These are phyloP conservation scores for Cecidostiba fungosa DNA, from an alignment of 2,888 invertebrate genomes.

Conservation along the genomic window DNA sequence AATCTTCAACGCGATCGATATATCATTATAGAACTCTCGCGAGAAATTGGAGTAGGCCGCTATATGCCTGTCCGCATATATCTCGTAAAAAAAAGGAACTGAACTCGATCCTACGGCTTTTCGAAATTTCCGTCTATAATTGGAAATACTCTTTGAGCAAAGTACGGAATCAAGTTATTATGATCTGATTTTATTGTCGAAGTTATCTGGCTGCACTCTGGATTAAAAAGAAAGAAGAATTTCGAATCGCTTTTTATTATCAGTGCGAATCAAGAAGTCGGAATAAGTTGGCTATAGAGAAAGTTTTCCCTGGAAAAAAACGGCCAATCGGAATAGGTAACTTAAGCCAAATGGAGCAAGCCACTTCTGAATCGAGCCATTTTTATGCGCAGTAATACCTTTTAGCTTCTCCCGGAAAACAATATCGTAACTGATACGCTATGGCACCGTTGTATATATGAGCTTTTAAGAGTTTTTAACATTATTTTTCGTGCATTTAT, in stretches of 20 bases:
- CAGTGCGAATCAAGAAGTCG: not conserved
- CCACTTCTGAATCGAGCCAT: not conserved
- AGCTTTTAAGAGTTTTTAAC: no score
- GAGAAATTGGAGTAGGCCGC: not conserved
- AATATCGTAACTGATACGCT: no score
- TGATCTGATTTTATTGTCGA: constrained; percentile 7
- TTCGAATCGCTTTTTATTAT: not conserved
- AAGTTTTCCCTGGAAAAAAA: not conserved
- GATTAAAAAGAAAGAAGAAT: not conserved
- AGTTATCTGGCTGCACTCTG: not conserved
- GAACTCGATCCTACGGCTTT: constrained; percentile 30
- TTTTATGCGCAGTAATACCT: not conserved
- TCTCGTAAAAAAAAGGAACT: not conserved
- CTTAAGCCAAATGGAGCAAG: not conserved
- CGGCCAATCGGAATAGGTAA: not conserved
- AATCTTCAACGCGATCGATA: not conserved
- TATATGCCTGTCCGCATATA: not conserved
- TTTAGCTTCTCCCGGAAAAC: no score
- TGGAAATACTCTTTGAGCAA: not conserved
- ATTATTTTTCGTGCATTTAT: no score
- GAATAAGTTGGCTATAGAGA: not conserved
- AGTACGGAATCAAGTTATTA: constrained; percentile 9
- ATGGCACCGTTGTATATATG: no score
- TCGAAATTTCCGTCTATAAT: constrained; percentile 27
- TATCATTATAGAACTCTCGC: not conserved